Evolutionary conservation across 2,888 invertebrate species (phyloP).

Genomic region (Chalcosyrphus nemorum): DNA sequence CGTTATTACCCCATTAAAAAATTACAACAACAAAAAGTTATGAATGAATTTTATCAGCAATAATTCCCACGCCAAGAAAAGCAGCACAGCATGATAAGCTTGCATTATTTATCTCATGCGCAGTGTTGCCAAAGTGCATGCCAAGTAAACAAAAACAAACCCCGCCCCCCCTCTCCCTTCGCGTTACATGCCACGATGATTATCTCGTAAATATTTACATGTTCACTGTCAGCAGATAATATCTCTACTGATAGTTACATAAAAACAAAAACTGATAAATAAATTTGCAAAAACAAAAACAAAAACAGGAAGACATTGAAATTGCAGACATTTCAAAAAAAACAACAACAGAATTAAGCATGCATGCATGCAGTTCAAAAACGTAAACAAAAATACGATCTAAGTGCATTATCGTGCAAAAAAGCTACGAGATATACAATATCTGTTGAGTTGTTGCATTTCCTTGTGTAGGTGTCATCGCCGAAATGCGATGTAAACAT

Average conservation of each 20-base stretch:
- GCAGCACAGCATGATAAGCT: background rate
- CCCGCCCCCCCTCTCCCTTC: too few species aligned
- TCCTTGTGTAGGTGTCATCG: background rate
- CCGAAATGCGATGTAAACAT: background rate
- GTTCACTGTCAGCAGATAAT: constrained; percentile 2
- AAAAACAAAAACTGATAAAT: background rate
- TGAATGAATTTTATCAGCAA: background rate
- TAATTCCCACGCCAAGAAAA: background rate
- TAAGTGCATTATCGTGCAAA: background rate
- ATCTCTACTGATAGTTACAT: background rate
- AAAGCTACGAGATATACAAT: background rate
- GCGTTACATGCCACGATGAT: constrained; percentile 6
- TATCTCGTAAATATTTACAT: constrained; percentile 28
- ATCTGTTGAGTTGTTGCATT: background rate
- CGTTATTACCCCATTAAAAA: background rate
- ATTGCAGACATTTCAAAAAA: background rate
- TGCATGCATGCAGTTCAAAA: background rate
- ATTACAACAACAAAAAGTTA: background rate
- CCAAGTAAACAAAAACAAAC: background rate
- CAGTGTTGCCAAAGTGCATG: background rate
- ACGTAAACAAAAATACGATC: background rate
- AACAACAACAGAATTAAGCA: constrained; percentile 3
- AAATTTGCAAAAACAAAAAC: background rate
- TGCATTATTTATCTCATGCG: background rate
- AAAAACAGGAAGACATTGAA: background rate